phyloP scores from a whole-genome alignment of 2,797 vertebrate genomes.

The Steatocranus sp. region DNA sequence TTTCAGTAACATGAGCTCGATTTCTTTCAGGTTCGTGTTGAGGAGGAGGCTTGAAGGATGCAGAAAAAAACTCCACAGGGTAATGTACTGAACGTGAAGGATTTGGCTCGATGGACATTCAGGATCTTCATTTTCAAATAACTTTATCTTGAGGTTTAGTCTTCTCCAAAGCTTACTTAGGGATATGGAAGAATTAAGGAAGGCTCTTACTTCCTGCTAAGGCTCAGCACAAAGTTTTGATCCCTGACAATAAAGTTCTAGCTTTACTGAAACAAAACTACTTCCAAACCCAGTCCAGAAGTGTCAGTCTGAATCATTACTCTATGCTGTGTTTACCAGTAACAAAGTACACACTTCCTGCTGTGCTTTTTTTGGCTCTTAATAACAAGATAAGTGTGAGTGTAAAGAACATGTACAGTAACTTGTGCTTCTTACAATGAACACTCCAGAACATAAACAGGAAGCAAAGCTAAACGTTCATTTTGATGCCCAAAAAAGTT shows the following conservation, averaged over 20 bases:
- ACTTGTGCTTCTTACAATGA: not conserved
- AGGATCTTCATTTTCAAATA: not conserved
- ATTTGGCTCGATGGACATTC: not conserved
- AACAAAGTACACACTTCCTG: not conserved
- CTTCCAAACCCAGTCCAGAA: not conserved
- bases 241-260: not conserved
- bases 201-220: not conserved
- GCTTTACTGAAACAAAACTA: not conserved
- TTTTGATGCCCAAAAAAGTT: not conserved
- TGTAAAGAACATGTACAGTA: not conserved
- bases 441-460: not conserved
- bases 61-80: not conserved
- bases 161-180: not conserved
- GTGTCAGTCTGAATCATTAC: not conserved
- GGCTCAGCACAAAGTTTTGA: not conserved
- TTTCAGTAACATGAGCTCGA: not conserved
- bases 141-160: not conserved
- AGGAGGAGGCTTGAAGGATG: not conserved
- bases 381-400: not conserved
- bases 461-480: not conserved
- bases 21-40: not conserved
- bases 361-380: not conserved
- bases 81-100: not conserved
- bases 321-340: not conserved
- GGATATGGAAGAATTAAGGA: not conserved